Conservation (phyloP, 2,113 vertebrate genomes). For the Podiceps cristatus region DNA sequence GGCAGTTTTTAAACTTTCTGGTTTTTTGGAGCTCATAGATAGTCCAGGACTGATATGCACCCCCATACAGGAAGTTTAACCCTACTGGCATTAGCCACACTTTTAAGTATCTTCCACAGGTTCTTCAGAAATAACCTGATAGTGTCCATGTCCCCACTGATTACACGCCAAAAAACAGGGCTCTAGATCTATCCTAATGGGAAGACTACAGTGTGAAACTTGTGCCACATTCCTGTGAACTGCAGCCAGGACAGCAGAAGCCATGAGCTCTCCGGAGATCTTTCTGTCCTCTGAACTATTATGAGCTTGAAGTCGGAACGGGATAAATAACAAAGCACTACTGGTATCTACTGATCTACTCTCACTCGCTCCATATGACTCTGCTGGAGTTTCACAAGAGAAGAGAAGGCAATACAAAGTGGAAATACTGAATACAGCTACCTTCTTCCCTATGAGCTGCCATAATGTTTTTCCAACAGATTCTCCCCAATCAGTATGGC, state of each 20-base stretch:
- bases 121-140: background rate
- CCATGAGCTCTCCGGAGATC: background rate
- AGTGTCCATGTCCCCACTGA: background rate
- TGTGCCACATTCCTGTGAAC: fast-evolving
- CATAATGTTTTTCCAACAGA: background rate
- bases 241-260: background rate
- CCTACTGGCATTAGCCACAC: background rate
- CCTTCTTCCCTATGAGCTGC: background rate
- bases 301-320: background rate
- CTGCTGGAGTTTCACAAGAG: background rate
- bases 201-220: background rate
- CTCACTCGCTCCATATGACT: background rate
- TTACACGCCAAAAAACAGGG: background rate
- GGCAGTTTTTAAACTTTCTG: background rate
- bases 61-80: background rate
- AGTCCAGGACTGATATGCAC: background rate
- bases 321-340: background rate
- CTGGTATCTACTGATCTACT: background rate
- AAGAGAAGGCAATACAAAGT: background rate
- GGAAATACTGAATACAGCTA: background rate
- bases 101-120: background rate
- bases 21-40: background rate
- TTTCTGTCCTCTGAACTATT: background rate
- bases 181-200: background rate
- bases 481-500: background rate